These are phyloP conservation scores for Bagarius yarrelli DNA, from an alignment of 2,113 vertebrate species.

Conservation along the genomic window DNA sequence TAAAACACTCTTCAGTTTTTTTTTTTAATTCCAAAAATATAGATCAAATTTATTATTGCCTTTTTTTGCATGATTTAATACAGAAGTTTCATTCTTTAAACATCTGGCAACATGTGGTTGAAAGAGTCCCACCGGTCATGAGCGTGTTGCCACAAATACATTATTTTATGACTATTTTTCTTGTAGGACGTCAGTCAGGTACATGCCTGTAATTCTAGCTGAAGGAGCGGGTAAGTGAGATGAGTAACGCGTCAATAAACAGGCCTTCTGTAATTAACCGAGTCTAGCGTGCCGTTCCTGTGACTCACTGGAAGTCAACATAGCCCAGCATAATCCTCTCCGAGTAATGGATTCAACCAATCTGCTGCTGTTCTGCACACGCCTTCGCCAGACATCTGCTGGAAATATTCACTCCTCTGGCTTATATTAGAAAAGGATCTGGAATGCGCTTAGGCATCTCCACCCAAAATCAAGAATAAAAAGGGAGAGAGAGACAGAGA, in stretches of 20 bases:
- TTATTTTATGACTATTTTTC: not conserved
- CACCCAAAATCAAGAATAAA: slow-evolving; percentile 1
- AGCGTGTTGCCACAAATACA: not conserved
- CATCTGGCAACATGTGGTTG: not conserved
- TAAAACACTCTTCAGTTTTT: no score
- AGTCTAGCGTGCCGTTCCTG: not conserved
- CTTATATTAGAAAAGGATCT: not conserved
- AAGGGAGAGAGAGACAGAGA: not conserved
- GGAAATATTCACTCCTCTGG: not conserved
- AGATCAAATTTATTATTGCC: no score
- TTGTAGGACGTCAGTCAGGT: not conserved
- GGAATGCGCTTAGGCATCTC: not conserved
- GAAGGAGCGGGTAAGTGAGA: not conserved
- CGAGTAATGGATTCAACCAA: not conserved
- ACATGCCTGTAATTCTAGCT: not conserved
- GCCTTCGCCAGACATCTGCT: not conserved
- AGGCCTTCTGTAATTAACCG: slow-evolving; percentile 11
- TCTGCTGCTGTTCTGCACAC: not conserved
- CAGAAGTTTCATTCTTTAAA: not conserved
- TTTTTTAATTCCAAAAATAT: no score
- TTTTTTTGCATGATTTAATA: not conserved
- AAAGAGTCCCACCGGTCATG: no score
- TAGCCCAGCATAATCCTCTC: not conserved
- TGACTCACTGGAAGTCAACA: not conserved
- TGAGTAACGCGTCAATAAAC: slow-evolving; percentile 14